These are phyloP conservation scores for Aporophyla lueneburgensis DNA, from an alignment of 2,888 invertebrate species.

Conservation along the genomic window DNA sequence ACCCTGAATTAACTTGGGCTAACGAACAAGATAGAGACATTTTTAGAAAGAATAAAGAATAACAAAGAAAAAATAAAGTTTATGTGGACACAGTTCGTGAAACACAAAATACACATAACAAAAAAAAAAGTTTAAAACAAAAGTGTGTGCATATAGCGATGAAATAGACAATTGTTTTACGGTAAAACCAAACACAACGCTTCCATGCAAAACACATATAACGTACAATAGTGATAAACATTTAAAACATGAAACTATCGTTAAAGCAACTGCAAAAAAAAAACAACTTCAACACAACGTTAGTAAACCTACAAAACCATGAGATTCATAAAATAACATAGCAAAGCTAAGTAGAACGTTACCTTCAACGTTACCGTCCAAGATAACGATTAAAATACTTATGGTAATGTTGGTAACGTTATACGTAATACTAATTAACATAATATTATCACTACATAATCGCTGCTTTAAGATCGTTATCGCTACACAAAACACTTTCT, in stretches of 20 bases:
- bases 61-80: no score
- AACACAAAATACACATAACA: no score
- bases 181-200: background rate
- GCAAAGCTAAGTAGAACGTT: slow-evolving; percentile 28
- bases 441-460: slow-evolving; percentile 53
- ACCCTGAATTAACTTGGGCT: slow-evolving; percentile 17
- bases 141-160: background rate
- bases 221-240: slow-evolving; percentile 6
- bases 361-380: slow-evolving; percentile 36
- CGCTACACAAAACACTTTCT: slow-evolving; percentile 45
- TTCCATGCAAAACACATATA: background rate
- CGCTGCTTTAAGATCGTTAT: slow-evolving; percentile 37
- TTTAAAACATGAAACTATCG: background rate
- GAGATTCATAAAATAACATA: slow-evolving; percentile 28
- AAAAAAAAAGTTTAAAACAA: background rate
- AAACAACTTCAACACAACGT: background rate
- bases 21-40: slow-evolving; percentile 6
- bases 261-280: background rate
- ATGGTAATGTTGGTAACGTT: slow-evolving; percentile 48
- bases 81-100: no score
- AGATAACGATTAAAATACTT: slow-evolving; percentile 48
- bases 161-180: background rate
- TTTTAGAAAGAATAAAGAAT: no score
- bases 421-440: slow-evolving; percentile 52
- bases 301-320: slow-evolving; percentile 18